A percentile compares a stretch with the other conserved stretches of the same genome.
Conservation (phyloP, 1,140 invertebrate species). For the Drosophila parvula region DNA sequence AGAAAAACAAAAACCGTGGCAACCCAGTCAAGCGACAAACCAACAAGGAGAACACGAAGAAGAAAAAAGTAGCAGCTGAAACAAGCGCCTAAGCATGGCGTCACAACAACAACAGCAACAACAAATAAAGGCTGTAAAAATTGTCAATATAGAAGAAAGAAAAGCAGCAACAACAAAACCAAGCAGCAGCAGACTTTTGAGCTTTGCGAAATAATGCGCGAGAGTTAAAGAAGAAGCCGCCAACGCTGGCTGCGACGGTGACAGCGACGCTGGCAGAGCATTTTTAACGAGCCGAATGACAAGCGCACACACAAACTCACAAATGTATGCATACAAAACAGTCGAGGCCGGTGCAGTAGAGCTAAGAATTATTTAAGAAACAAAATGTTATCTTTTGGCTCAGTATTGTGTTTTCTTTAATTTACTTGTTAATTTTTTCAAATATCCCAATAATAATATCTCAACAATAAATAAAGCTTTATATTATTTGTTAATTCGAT, state of each 20-base stretch:
- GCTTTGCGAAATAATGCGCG: slow-evolving; percentile 73
- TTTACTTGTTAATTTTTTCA: not conserved
- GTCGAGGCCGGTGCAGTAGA: slow-evolving; percentile 1
- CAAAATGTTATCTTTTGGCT: not conserved
- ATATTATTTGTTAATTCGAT: no score
- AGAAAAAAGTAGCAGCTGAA: slow-evolving; percentile 64
- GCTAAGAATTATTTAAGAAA: not conserved
- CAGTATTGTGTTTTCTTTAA: not conserved
- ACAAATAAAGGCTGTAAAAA: slow-evolving; percentile 73
- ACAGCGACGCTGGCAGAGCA: slow-evolving; percentile 41
- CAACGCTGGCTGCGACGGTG: slow-evolving; percentile 44
- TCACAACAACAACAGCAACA: slow-evolving; percentile 63
- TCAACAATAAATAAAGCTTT: no score
- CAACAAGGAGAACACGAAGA: slow-evolving; percentile 33
- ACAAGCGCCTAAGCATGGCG: slow-evolving; percentile 76
- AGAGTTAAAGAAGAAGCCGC: slow-evolving; percentile 78
- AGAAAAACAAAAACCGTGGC: slow-evolving; percentile 43
- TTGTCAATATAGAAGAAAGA: slow-evolving; percentile 78
- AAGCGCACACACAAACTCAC: slow-evolving; percentile 61
- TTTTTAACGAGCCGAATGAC: slow-evolving; percentile 76
- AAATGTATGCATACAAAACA: slow-evolving; percentile 40
- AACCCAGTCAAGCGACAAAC: slow-evolving; percentile 68
- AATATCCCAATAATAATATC: no score
- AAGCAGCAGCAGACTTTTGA: slow-evolving; percentile 58
- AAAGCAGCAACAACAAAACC: slow-evolving; percentile 51